Base-by-base conservation (phyloP, 1,140 invertebrate genomes). In the Myzus persicae region DNA sequence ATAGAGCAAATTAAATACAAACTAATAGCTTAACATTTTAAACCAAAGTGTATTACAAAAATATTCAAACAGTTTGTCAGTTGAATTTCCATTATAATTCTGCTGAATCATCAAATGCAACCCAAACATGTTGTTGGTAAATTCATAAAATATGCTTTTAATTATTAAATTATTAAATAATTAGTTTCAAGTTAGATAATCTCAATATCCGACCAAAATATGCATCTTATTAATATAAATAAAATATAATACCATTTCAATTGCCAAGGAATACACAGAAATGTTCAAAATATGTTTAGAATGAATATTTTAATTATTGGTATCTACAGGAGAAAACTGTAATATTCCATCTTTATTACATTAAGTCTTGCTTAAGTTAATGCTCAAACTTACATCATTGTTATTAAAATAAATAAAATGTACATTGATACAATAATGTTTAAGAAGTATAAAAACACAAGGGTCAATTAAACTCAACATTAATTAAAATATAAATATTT, bases 381-480 rank as follows among this genome's bases (percentile, higher is more conserved):
- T 54, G 88, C 88, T 89, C 88, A 89, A 54, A 46, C 2, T 26
- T 84, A 89, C 88, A 89, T 38, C 48, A 89, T 26, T 51, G 40
- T 89, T 88, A 46, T n/a, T 14, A 54, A 54, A 38, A 26, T 89
- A 89, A 38, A 54, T 54, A 89, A 89, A 38, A 40, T 54, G 26
- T 89, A 51, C 38, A 14, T 46, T 48, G 18, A 87, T 26, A 54
- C 38, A 9, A 76, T 76, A 76, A 18, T 76, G 4, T 76, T 76
- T 76, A 76, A 76, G 31, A 76, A 76, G 31, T n/a, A 76, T 76
- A 54, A 36, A 14, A 54, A 89, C 36, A 89, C 87, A 89, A 89
- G 46, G 22, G 88, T 89, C 88, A 89, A 89, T 89, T 89, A 89
- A 89, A 88, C 87, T 89, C 38, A 46, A 88, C 42, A 48, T 88